Percentiles rank a stretch among this genome's conserved stretches.
Evolutionary conservation across 1,140 invertebrate species (phyloP).

Genomic region (Papilio polyxenes): DNA sequence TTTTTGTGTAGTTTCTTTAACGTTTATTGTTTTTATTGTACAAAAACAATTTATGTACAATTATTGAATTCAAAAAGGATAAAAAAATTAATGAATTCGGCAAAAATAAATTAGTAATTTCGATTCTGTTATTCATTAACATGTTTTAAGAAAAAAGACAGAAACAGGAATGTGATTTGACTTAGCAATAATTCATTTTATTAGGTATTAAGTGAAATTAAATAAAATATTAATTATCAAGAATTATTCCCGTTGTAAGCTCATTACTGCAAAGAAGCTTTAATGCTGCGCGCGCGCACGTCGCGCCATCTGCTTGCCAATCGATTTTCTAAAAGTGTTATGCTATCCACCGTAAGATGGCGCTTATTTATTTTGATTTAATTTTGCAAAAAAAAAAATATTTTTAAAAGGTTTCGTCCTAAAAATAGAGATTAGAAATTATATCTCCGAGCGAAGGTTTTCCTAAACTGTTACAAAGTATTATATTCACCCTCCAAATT

Average conservation of each 20-base stretch:
- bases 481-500: conserved; percentile 59
- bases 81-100: too few relatives aligned
- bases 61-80: too few relatives aligned
- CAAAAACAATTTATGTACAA: too few relatives aligned
- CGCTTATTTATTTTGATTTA: background rate
- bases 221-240: background rate
- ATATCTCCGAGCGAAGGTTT: background rate
- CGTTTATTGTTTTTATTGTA: too few relatives aligned
- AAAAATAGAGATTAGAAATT: background rate
- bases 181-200: background rate
- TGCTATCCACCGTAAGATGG: conserved; percentile 54
- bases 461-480: conserved; percentile 41
- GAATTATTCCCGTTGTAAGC: background rate
- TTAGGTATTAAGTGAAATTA: background rate
- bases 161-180: background rate
- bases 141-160: background rate
- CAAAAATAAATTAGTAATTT: background rate
- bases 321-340: conserved; percentile 38
- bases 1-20: too few relatives aligned
- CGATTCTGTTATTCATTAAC: background rate
- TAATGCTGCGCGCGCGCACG: conserved; percentile 47
- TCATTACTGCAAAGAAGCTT: conserved; percentile 25
- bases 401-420: background rate
- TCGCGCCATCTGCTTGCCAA: conserved; percentile 54
- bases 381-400: background rate